Conservation (phyloP, 1,140 invertebrate species). For the Drosophila rufa region DNA sequence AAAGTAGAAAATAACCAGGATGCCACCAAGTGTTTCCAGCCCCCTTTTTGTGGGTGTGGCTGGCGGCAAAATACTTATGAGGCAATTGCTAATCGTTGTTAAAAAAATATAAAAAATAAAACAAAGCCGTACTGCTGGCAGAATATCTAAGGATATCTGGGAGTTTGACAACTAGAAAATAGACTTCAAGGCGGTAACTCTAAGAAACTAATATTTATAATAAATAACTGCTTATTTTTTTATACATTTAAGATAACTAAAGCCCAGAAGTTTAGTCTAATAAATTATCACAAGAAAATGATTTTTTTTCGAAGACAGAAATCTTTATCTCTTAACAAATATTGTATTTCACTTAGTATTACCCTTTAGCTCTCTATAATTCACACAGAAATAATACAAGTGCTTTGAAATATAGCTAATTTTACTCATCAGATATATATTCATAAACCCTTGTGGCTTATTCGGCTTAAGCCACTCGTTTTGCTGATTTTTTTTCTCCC, state of each 20-base stretch:
- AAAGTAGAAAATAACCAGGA: slow-evolving; percentile 69
- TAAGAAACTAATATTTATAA: too few species aligned
- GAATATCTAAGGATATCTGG: neutral
- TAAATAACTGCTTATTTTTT: too few species aligned
- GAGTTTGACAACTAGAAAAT: neutral
- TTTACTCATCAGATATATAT: neutral
- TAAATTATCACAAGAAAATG: too few species aligned
- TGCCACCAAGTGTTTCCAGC: slow-evolving; percentile 36
- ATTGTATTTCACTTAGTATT: neutral
- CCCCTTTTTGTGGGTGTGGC: slow-evolving; percentile 13
- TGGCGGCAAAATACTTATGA: slow-evolving; percentile 13
- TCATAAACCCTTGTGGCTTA: neutral
- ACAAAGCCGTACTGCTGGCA: neutral
- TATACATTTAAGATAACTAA: too few species aligned
- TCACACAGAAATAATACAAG: too few species aligned
- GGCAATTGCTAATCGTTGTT: slow-evolving; percentile 41
- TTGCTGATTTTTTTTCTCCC: neutral
- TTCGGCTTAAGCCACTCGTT: neutral
- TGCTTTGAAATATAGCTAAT: too few species aligned
- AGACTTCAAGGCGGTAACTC: neutral
- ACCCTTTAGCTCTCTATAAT: too few species aligned
- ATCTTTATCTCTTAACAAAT: neutral
- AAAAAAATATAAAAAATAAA: neutral
- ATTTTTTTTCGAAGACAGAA: too few species aligned
- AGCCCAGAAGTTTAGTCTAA: too few species aligned